phyloP scores from a whole-genome alignment of 1,140 invertebrate species.

The Ditylenchus dipsaci region DNA sequence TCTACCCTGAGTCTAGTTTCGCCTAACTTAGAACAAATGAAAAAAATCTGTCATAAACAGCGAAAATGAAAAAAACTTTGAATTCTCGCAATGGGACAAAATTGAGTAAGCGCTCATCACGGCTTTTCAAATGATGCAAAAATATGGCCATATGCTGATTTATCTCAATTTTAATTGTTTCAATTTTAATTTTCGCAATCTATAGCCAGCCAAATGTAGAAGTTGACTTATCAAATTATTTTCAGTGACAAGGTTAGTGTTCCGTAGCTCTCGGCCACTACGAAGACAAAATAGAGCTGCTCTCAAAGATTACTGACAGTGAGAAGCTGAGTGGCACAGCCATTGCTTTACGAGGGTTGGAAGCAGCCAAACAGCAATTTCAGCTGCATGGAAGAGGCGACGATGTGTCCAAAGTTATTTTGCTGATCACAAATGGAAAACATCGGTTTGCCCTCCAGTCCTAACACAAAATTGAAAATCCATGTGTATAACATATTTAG shows the following conservation, averaged over 20 bases:
- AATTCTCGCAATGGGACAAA: too few relatives aligned
- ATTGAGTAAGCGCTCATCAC: too few relatives aligned
- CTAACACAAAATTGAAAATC: not conserved
- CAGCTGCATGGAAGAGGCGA: conserved; percentile 40
- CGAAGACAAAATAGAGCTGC: conserved; percentile 56
- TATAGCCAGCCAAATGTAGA: too few relatives aligned
- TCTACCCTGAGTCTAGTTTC: too few relatives aligned
- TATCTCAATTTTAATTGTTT: too few relatives aligned
- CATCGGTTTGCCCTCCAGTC: conserved; percentile 40
- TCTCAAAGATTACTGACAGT: conserved; percentile 43
- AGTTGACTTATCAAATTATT: conserved; percentile 2
- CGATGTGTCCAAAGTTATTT: conserved; percentile 43
- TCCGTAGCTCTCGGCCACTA: conserved; percentile 57
- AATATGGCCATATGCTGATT: too few relatives aligned
- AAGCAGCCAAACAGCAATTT: conserved; percentile 57
- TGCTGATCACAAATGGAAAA: conserved; percentile 55
- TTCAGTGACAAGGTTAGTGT: conserved; percentile 53
- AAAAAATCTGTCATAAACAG: too few relatives aligned
- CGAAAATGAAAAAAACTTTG: too few relatives aligned
- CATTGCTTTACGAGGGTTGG: conserved; percentile 52
- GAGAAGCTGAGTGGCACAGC: conserved; percentile 33
- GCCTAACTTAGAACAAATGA: too few relatives aligned
- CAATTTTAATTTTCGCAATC: too few relatives aligned
- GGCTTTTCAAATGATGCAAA: too few relatives aligned
- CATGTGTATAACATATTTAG: conserved; percentile 25